phyloP scores from a whole-genome alignment of 2,113 vertebrate genomes.

The Egretta garzetta region DNA sequence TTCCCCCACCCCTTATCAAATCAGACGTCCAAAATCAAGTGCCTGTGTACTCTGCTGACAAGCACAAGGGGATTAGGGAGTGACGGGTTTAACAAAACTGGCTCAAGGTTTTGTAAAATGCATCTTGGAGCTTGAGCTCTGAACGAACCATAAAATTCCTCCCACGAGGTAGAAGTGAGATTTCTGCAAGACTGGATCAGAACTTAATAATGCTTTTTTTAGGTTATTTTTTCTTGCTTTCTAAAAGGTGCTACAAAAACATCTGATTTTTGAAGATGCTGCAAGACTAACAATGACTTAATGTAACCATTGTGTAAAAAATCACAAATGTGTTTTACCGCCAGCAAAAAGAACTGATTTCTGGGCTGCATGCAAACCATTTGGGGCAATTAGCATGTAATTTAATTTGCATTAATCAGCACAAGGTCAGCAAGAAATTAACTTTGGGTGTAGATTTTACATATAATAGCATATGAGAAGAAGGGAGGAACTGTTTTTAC shows the following conservation, averaged over 20 bases:
- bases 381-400: conserved; percentile 73
- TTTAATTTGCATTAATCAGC: conserved; percentile 76
- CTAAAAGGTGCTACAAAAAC: not conserved
- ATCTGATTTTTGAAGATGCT: conserved; percentile 18
- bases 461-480: conserved; percentile 10
- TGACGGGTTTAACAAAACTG: conserved; percentile 49
- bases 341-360: conserved; percentile 52
- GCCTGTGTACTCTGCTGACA: conserved; percentile 48
- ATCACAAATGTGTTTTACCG: conserved; percentile 33
- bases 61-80: conserved; percentile 54
- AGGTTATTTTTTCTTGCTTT: not conserved
- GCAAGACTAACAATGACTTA: conserved; percentile 39
- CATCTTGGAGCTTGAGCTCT: conserved; percentile 41
- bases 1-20: conserved; percentile 21
- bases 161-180: conserved; percentile 40
- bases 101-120: conserved; percentile 60
- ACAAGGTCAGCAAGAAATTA: conserved; percentile 72
- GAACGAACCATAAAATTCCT: conserved; percentile 62
- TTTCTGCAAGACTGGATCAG: conserved; percentile 61
- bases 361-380: conserved; percentile 48
- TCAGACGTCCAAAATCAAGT: conserved; percentile 55
- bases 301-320: conserved; percentile 31
- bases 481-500: conserved; percentile 8
- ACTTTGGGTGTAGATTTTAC: conserved; percentile 65
- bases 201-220: conserved; percentile 36